Evolutionary conservation across 2,797 vertebrate species (phyloP), one percentile per base, ranked within the genome.

Genomic region (Agapornis canus): DNA sequence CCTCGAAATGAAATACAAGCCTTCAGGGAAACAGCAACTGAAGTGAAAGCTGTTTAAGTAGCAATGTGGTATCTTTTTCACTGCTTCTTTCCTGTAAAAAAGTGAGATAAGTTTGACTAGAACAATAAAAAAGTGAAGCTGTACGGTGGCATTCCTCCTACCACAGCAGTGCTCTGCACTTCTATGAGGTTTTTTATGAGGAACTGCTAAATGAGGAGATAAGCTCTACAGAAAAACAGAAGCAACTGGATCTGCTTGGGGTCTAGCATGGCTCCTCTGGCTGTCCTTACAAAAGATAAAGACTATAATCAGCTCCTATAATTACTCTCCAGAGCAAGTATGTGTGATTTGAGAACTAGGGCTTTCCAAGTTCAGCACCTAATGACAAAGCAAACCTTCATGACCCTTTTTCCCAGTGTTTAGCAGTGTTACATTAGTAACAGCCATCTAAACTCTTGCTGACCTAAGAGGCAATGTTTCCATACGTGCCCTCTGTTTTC

Each of bases 401-500:
- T 45, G 60, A 81, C 52, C 48, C 56, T 51, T 31, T 65, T 86
- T 40, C 68, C 86, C 42, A 59, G 39, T 29, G 57, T 82, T 94
- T 88, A 90, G 80, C 61, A 86, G 37, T 45, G 45, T 27, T 71
- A 69, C 57, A 40, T 85, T 72, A 92, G 61, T 60, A 94, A 69
- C 65, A 94, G 72, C 27, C 69, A 37, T 32, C 72, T 69, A 90
- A 94, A 95, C 80, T 83, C 92, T 88, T 43, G 45, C 52, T 88
- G 80, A 86, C 69, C 51, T 81, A 86, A 76, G 42, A 83, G 86
- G 61, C 47, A 65, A 47, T 18, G 76, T 68, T 95, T 91, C 76
- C 39, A 23, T 78, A 71, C 18, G 65, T 54, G 40, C 32, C 82
- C 47, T 81, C 51, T 94, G 76, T 86, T 96, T 92, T 88, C 86